phyloP scores from a whole-genome alignment of 2,113 vertebrate species.

The Pyrgilauda ruficollis region DNA sequence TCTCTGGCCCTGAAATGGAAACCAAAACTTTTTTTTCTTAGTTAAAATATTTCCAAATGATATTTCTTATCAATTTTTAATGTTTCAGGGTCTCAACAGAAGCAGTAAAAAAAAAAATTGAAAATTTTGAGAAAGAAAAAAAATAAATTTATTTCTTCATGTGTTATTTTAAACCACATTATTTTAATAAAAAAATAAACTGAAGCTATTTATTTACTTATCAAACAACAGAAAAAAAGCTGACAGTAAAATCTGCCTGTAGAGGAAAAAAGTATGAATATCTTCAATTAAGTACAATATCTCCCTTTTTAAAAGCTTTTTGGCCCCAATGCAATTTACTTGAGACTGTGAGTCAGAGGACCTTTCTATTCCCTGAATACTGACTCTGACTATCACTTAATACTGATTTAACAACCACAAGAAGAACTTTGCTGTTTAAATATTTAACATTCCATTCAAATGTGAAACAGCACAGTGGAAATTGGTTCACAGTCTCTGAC shows the following conservation, averaged over 20 bases:
- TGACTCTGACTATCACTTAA: slow-evolving; percentile 21
- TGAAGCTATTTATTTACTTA: neutral
- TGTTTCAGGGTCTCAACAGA: neutral
- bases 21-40: neutral
- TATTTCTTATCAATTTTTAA: neutral
- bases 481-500: slow-evolving; percentile 29
- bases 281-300: neutral
- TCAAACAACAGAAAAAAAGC: neutral
- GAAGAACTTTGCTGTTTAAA: slow-evolving; percentile 51
- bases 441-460: slow-evolving; percentile 53
- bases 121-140: neutral
- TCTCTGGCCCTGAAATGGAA: neutral
- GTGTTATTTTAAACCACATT: neutral
- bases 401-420: slow-evolving; percentile 42
- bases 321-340: neutral
- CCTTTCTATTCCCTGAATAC: neutral
- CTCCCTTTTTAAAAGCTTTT: neutral
- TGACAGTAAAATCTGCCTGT: neutral
- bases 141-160: neutral
- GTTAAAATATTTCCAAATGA: neutral
- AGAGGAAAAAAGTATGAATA: neutral
- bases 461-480: slow-evolving; percentile 45
- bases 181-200: neutral
- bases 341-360: neutral
- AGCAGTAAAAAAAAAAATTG: neutral